phyloP scores from a whole-genome alignment of 2,888 invertebrate species.

The Thyatira batis region DNA sequence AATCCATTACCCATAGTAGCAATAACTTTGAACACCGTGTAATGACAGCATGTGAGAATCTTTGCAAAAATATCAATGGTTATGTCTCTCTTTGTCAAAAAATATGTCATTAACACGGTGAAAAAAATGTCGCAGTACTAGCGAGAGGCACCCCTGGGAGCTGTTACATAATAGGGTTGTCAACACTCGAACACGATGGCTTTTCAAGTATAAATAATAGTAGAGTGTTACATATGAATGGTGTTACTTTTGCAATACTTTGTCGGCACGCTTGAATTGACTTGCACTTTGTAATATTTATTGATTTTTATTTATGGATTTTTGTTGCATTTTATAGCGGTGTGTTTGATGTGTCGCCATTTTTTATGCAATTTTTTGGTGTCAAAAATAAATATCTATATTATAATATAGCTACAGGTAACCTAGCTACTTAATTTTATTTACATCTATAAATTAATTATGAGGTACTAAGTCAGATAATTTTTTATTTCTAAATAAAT shows the following conservation, averaged over 20 bases:
- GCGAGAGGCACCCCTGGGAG: constrained; percentile 67
- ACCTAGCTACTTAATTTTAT: too few species aligned
- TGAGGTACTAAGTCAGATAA: too few species aligned
- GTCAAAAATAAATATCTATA: too few species aligned
- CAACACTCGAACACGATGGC: constrained; percentile 72
- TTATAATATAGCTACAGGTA: too few species aligned
- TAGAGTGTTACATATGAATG: constrained; percentile 50
- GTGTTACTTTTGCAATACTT: constrained; percentile 55
- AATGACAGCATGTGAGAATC: constrained; percentile 74
- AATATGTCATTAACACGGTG: constrained; percentile 70
- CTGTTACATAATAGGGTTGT: constrained; percentile 77
- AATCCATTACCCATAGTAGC: constrained; percentile 26
- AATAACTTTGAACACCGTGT: constrained; percentile 70
- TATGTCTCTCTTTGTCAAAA: constrained; percentile 74
- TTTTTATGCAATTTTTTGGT: neutral
- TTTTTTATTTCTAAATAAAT: too few species aligned
- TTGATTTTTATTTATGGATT: constrained; percentile 55
- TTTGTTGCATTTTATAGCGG: neutral
- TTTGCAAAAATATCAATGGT: constrained; percentile 64
- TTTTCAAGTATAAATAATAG: constrained; percentile 78
- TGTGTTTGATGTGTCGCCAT: neutral
- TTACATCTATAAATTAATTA: too few species aligned
- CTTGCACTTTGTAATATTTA: constrained; percentile 53
- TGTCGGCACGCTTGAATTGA: constrained; percentile 70
- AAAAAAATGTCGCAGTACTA: constrained; percentile 67